Conservation (phyloP, 2,888 invertebrate genomes). For the Drosophila sordidapex region DNA sequence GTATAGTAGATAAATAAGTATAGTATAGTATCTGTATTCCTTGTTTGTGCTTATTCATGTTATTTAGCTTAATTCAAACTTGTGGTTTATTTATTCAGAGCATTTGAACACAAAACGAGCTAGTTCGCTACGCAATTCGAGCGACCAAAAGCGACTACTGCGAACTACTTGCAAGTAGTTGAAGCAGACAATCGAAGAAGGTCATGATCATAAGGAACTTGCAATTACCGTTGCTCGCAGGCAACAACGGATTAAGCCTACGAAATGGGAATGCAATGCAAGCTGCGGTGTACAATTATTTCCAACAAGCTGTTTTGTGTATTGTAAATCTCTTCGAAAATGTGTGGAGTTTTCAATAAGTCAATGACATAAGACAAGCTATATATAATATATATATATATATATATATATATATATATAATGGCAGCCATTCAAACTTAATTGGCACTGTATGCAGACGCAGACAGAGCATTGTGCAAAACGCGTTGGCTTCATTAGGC, state of each 20-base stretch:
- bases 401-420: too few relatives aligned
- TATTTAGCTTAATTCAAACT: not conserved
- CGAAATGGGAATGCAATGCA: too few relatives aligned
- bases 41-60: not conserved
- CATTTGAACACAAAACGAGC: too few relatives aligned
- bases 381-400: not conserved
- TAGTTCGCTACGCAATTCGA: too few relatives aligned
- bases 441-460: not conserved
- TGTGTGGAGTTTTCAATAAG: not conserved
- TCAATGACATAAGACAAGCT: not conserved
- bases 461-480: constrained; percentile 53
- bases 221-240: too few relatives aligned
- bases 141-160: too few relatives aligned
- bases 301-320: not conserved
- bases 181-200: too few relatives aligned
- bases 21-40: not conserved
- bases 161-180: too few relatives aligned
- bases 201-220: too few relatives aligned
- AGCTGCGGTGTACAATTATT: too few relatives aligned
- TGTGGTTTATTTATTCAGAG: too few relatives aligned
- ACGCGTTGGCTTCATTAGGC: constrained; percentile 76
- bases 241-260: too few relatives aligned
- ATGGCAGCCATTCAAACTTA: not conserved
- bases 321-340: not conserved
- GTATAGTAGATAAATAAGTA: not conserved